Percentiles rank a stretch among this genome's conserved stretches.
phyloP scores from a whole-genome alignment of 1,140 invertebrate genomes.

The Drosophila arawakana region DNA sequence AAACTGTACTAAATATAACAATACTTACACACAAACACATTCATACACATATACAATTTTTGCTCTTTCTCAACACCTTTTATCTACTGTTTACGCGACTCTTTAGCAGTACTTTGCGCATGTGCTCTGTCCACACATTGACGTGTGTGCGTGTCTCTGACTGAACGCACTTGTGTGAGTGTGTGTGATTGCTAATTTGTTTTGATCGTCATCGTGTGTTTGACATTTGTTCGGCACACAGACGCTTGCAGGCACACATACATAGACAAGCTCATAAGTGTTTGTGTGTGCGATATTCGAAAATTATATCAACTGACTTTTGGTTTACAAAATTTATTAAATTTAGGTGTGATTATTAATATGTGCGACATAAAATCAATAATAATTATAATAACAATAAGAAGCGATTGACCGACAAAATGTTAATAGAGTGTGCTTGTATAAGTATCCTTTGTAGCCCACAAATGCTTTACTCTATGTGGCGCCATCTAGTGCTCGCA shows the following conservation, averaged over 20 bases:
- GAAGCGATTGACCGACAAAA: slow-evolving; percentile 22
- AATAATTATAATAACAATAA: slow-evolving; percentile 10
- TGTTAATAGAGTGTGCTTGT: background rate
- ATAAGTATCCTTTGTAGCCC: too few relatives aligned
- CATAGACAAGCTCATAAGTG: background rate
- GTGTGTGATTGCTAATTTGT: slow-evolving; percentile 56
- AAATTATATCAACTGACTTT: slow-evolving; percentile 15
- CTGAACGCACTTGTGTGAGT: slow-evolving; percentile 16
- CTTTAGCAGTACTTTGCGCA: slow-evolving; percentile 25
- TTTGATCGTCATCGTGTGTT: slow-evolving; percentile 59
- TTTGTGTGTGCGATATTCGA: background rate
- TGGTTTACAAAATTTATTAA: slow-evolving; percentile 7
- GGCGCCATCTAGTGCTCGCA: too few relatives aligned
- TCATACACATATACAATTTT: background rate
- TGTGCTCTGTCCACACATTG: slow-evolving; percentile 11
- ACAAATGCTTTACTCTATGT: too few relatives aligned
- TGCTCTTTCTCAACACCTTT: slow-evolving; percentile 19
- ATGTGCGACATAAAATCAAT: slow-evolving; percentile 2
- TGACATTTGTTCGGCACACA: slow-evolving; percentile 40
- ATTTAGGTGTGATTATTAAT: slow-evolving; percentile 11
- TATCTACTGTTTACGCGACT: slow-evolving; percentile 4
- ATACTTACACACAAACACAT: background rate
- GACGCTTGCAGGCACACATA: background rate
- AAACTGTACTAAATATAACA: slow-evolving; percentile 37
- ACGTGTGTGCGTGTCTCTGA: background rate